Base-by-base conservation (phyloP, 2,113 vertebrate genomes). In the Serilophus lunatus region DNA sequence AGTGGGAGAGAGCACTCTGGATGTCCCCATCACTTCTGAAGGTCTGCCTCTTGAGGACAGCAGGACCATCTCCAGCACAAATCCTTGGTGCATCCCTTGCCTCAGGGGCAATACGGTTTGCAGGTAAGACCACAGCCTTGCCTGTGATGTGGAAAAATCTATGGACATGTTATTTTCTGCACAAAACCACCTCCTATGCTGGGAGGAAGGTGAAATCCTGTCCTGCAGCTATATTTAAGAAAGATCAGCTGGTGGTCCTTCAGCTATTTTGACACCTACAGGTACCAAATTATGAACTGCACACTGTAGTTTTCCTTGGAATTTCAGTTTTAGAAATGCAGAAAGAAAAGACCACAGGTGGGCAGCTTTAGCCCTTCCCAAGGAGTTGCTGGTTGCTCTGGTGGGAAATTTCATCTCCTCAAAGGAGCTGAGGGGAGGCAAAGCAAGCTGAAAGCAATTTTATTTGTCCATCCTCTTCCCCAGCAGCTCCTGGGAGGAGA, bases 61-160 rank as follows among this genome's bases (percentile, higher is more conserved):
- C 75, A 69, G 75, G 85, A 57, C 0, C 31, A 3, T 29, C 35
- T 77, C 54, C 88, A 80, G 63, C 29, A 88, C 25, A 82, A 79
- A 81, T 18, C 36, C 9, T 59, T n/a, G 42, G 18, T 93, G 25
- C 78, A 44, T 56, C 86, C 60, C 51, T 88, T 64, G 47, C 31
- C 35, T 60, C 0, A 0, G 22, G 51, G 40, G 18, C 36, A 79
- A 24, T 9, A 0, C 22, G n/a, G 63, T 35, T 80, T 59, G 45
- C 68, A 95, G 94, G 86, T 94, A 70, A 97, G 95, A 82, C 28
- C 71, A 53, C n/a, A 87, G 70, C 38, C 42, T 44, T 25, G 13
- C 28, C 35, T 71, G 51, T 51, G 71, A 78, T 24, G 26, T 42
- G 61, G 18, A 47, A 56, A 78, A 78, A 45, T 13, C 49, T 53